These are phyloP conservation scores for Acyrthosiphon pisum DNA, from an alignment of 1,140 invertebrate species.

Conservation along the genomic window DNA sequence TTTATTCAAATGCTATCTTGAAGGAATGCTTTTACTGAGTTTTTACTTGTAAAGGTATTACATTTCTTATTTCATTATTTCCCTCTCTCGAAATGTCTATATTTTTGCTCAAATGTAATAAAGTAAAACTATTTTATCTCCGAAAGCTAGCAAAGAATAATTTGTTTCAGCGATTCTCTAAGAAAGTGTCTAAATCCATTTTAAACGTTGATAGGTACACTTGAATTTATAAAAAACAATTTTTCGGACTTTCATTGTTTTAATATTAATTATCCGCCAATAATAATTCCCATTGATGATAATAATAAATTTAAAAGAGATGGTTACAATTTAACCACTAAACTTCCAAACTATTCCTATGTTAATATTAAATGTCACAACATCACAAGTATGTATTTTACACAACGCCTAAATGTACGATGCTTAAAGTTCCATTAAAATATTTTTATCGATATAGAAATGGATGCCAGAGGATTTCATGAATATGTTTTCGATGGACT, in stretches of 20 bases:
- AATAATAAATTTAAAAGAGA: too few relatives aligned
- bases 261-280: not conserved
- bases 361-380: not conserved
- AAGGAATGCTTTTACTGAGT: not conserved
- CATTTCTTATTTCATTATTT: not conserved
- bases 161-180: not conserved
- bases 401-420: not conserved
- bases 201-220: not conserved
- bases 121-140: not conserved
- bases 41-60: not conserved
- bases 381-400: not conserved
- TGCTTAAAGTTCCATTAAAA: not conserved
- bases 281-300: not conserved
- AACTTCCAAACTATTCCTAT: not conserved
- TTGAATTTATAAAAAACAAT: not conserved
- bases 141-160: not conserved
- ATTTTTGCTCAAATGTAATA: not conserved
- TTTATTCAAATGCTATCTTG: not conserved
- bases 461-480: constrained; percentile 65
- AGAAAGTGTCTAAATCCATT: not conserved
- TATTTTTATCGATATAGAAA: constrained; percentile 58
- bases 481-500: constrained; percentile 66
- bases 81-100: not conserved
- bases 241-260: not conserved
- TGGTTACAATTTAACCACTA: not conserved